phyloP scores from a whole-genome alignment of 2,888 invertebrate genomes.

The Ditylenchus weischeri region DNA sequence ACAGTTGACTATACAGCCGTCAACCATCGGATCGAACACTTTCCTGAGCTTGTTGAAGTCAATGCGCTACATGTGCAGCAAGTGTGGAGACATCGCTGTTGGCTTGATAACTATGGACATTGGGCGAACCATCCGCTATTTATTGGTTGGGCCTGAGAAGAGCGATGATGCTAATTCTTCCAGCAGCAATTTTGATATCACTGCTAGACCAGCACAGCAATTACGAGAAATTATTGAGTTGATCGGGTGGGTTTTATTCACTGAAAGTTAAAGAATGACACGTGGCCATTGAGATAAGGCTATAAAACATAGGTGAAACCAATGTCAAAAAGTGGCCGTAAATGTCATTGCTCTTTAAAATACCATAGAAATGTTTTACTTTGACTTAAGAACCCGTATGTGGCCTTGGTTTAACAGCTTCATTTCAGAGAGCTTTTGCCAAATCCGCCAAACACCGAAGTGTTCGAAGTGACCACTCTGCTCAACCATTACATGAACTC shows the following conservation, averaged over 20 bases:
- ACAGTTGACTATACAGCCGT: constrained; percentile 84
- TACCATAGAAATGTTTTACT: too few species aligned
- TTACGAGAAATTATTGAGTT: constrained; percentile 93
- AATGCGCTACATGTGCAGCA: constrained; percentile 70
- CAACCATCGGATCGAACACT: constrained; percentile 87
- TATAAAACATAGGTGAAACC: too few species aligned
- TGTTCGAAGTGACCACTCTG: constrained; percentile 86
- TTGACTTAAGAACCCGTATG: too few species aligned
- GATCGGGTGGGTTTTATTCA: constrained; percentile 68
- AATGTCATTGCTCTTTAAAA: too few species aligned
- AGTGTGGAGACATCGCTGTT: constrained; percentile 46
- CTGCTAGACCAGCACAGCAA: constrained; percentile 88
- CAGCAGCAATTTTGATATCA: constrained; percentile 56
- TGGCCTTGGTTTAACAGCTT: constrained; percentile 5
- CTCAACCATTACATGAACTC: constrained; percentile 23
- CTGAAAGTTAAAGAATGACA: not conserved
- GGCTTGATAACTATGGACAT: constrained; percentile 66
- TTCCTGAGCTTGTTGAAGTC: constrained; percentile 94
- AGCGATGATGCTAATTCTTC: constrained; percentile 42
- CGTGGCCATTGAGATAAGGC: too few species aligned
- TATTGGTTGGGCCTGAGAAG: constrained; percentile 78
- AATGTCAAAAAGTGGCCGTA: too few species aligned
- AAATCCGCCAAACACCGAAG: constrained; percentile 85
- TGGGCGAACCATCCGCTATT: constrained; percentile 86
- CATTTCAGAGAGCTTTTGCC: constrained; percentile 80